Conservation (phyloP, 1,140 invertebrate species). For the Tetraneura akinire region DNA sequence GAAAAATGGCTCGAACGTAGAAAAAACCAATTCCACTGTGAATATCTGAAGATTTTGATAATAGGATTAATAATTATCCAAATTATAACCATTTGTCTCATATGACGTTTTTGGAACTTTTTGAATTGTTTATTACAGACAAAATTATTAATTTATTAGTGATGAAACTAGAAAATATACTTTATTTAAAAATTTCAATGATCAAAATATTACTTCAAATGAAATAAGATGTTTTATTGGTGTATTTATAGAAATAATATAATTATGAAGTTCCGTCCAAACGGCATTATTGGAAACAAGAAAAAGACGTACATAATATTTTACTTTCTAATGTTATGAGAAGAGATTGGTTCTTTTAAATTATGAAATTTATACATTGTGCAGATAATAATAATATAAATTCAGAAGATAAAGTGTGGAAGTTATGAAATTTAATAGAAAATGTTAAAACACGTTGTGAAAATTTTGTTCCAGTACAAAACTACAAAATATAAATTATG, state of each 20-base stretch:
- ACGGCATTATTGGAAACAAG: conserved; percentile 9
- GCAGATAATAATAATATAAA: conserved; percentile 9
- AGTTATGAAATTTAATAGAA: not conserved
- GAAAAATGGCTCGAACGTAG: no score
- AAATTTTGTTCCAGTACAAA: not conserved
- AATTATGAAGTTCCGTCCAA: conserved; percentile 10
- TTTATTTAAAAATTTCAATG: conserved; percentile 6
- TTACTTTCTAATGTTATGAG: not conserved
- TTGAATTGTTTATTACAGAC: conserved; percentile 31
- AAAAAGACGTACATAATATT: not conserved
- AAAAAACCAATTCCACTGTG: no score
- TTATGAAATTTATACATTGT: not conserved
- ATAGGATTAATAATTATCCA: no score
- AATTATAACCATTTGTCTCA: not conserved
- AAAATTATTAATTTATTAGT: conserved; percentile 26
- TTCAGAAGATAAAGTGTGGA: not conserved
- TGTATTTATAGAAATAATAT: not conserved
- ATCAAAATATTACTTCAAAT: conserved; percentile 34
- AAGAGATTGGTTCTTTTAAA: conserved; percentile 15
- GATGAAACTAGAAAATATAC: conserved; percentile 19
- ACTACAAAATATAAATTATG: not conserved
- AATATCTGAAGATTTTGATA: no score
- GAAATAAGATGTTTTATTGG: conserved; percentile 10
- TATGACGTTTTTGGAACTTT: conserved; percentile 2
- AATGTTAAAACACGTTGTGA: not conserved